Base-by-base conservation (phyloP, 2,113 vertebrate genomes). In the Protomyctophum bolini region DNA sequence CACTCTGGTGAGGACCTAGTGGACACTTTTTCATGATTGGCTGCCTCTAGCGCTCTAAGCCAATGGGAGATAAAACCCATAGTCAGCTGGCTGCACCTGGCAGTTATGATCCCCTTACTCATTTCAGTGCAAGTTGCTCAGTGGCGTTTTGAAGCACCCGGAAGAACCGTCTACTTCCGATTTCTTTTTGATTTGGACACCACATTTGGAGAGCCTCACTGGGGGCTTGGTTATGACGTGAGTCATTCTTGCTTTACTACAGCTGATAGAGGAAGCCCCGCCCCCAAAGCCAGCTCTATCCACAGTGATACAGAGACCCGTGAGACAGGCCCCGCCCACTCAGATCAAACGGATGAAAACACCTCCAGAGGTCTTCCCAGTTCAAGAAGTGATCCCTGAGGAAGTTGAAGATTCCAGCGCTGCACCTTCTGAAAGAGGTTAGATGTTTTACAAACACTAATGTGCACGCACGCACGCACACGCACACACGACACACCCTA, bases 331-430 rank as follows among this genome's bases (percentile, higher is more conserved):
- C 83, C 86, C 88, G 9, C 82, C 89, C 41, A 79, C 84, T 29
- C 60, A 79, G 0, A 82, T 89, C 67, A 80, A 87, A 0, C 82
- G 86, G 8, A 67, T 90, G 11, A 78, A 77, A 76, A 66, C 68
- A 21, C 78, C 85, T 75, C 89, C 87, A 66, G 89, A 90, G 64
- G 83, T 91, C 64, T 75, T 87, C 60, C 89, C 89, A 0, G 68
- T 90, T 29, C 89, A 85, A 41, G 89, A 89, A 61, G 76, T 72
- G 11, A 89, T 89, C 60, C 51, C n/a, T 45, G 90, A 89, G 56
- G 88, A 90, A 55, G 72, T 62, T 0, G 88, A 92, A 0, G 76
- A 88, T 48, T 89, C 72, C 74, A 91, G 86, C 0, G 75, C 68
- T 9, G 65, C 73, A 9, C 55, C 2, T 1, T 90, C 91, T 79